These are phyloP conservation scores for Coccyzus lansbergi DNA, from an alignment of 2,797 vertebrate genomes.

Conservation along the genomic window DNA sequence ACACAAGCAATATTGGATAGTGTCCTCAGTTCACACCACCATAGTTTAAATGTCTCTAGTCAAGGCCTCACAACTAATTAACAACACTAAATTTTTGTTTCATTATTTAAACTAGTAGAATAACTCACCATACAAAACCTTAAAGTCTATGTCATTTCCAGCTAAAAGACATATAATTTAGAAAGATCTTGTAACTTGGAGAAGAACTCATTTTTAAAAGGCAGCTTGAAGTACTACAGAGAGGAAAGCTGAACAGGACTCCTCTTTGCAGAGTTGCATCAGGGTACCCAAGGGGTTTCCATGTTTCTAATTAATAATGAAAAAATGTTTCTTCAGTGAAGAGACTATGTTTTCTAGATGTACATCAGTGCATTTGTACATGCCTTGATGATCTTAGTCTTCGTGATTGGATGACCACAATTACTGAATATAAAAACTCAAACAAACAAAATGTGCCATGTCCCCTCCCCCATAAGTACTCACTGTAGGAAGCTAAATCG, in stretches of 20 bases:
- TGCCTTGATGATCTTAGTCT: neutral
- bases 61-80: neutral
- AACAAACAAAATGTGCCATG: neutral
- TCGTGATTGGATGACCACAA: neutral
- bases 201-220: neutral
- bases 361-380: neutral
- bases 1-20: neutral
- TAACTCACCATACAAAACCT: neutral
- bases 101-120: neutral
- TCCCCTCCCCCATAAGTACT: rapidly evolving
- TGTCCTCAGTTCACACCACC: neutral
- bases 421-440: neutral
- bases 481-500: neutral
- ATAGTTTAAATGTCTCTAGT: neutral
- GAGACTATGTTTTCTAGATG: neutral
- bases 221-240: neutral
- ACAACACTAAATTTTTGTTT: neutral
- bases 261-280: neutral
- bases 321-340: neutral
- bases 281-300: neutral
- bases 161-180: neutral
- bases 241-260: neutral
- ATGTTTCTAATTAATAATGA: neutral
- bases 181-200: neutral
- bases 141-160: neutral